These are phyloP conservation scores for Falco biarmicus DNA, from an alignment of 2,797 vertebrate genomes.

Conservation along the genomic window DNA sequence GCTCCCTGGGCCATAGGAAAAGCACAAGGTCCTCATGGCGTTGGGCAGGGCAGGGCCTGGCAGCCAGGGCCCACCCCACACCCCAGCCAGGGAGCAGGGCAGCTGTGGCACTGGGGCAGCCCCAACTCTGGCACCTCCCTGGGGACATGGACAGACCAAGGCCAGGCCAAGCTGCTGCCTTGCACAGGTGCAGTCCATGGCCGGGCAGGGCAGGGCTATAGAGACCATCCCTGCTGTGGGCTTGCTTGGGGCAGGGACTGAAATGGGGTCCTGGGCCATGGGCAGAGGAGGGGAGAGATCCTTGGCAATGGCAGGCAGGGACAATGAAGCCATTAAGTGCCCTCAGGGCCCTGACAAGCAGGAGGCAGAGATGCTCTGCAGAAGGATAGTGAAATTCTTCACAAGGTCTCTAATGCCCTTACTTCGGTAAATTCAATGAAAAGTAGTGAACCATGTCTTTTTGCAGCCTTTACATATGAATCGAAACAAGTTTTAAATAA, in stretches of 20 bases:
- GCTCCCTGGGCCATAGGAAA: not conserved
- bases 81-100: not conserved
- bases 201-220: rapidly evolving
- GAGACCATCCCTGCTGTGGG: rapidly evolving
- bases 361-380: not conserved
- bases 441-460: not conserved
- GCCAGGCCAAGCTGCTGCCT: too few species aligned
- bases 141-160: not conserved
- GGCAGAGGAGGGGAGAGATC: rapidly evolving
- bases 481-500: not conserved
- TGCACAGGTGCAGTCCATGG: rapidly evolving
- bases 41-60: not conserved
- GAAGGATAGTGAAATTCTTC: not conserved
- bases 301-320: rapidly evolving
- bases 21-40: rapidly evolving
- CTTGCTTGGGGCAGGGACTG: not conserved
- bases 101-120: not conserved
- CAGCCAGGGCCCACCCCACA: too few species aligned
- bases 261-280: not conserved
- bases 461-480: not conserved
- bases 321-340: not conserved
- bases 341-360: not conserved
- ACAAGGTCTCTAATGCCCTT: not conserved
- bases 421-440: not conserved
- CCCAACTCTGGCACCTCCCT: not conserved